A percentile compares a stretch with the other conserved stretches of the same genome.
Evolutionary conservation across 2,888 invertebrate species (phyloP).

Genomic region (Boloria euphrosyne): DNA sequence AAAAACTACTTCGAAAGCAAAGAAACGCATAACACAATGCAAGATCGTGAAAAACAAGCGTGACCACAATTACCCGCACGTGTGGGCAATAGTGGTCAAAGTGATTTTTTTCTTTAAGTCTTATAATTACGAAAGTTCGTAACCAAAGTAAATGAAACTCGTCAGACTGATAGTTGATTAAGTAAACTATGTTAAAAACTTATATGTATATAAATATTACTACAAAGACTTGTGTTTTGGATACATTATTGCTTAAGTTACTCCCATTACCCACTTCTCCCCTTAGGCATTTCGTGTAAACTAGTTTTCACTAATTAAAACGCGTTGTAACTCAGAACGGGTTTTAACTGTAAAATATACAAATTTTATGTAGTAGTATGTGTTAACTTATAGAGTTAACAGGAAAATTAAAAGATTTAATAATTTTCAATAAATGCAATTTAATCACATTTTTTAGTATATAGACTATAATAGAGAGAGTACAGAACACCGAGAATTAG

Average conservation of each 20-base stretch:
- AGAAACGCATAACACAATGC: conserved; percentile 1
- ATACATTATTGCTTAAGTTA: neutral
- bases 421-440: no score
- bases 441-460: no score
- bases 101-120: conserved; percentile 16
- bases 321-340: no score
- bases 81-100: conserved; percentile 43
- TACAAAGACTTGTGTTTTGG: neutral
- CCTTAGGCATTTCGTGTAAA: no score
- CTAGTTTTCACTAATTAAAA: no score
- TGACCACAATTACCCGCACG: conserved; percentile 45
- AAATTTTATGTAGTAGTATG: no score
- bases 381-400: no score
- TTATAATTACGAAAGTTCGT: conserved; percentile 11
- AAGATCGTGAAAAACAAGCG: conserved; percentile 21
- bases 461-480: no score
- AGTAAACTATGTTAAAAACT: conserved; percentile 11
- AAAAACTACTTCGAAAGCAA: conserved; percentile 2
- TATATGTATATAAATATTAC: conserved; percentile 4
- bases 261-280: neutral
- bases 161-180: conserved; percentile 11
- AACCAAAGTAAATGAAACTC: conserved; percentile 5
- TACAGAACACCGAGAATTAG: no score
- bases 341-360: no score
- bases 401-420: no score